These are phyloP conservation scores for Scaptomyza flava DNA, from an alignment of 2,888 invertebrate species.

Conservation along the genomic window DNA sequence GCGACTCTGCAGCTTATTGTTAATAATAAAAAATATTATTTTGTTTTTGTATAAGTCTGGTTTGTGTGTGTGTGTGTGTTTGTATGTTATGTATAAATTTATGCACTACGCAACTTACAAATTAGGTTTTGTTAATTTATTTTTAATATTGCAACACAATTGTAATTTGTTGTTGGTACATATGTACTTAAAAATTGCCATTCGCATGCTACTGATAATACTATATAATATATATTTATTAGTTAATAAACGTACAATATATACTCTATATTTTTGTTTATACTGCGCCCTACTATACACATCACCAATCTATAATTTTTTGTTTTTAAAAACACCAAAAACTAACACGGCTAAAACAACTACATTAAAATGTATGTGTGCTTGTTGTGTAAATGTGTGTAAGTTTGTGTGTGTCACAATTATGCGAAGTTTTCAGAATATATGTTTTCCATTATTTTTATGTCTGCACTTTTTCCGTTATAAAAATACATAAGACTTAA, in stretches of 20 bases:
- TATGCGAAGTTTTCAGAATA: constrained; percentile 30
- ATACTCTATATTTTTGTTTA: constrained; percentile 53
- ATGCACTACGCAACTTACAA: constrained; percentile 66
- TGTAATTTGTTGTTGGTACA: constrained; percentile 40
- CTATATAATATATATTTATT: constrained; percentile 53
- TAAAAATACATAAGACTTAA: constrained; percentile 48
- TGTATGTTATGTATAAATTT: constrained; percentile 32
- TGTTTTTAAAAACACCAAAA: constrained; percentile 69
- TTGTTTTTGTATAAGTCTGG: neutral
- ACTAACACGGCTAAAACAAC: constrained; percentile 75
- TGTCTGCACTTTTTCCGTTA: constrained; percentile 25
- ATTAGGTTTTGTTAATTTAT: constrained; percentile 36
- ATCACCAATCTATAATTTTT: constrained; percentile 59
- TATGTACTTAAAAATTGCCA: constrained; percentile 65
- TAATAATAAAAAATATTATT: constrained; percentile 37
- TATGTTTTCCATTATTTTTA: neutral
- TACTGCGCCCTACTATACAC: constrained; percentile 70
- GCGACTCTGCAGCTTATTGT: constrained; percentile 63
- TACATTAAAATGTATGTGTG: constrained; percentile 61
- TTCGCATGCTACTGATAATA: constrained; percentile 64
- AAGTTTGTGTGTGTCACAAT: constrained; percentile 22
- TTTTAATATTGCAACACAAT: constrained; percentile 73
- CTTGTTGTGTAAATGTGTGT: constrained; percentile 29
- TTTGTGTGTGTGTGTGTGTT: constrained; percentile 11
- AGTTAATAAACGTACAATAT: constrained; percentile 72